Conservation (phyloP, 2,797 vertebrate species). For the Thripadectes ignobilis region DNA sequence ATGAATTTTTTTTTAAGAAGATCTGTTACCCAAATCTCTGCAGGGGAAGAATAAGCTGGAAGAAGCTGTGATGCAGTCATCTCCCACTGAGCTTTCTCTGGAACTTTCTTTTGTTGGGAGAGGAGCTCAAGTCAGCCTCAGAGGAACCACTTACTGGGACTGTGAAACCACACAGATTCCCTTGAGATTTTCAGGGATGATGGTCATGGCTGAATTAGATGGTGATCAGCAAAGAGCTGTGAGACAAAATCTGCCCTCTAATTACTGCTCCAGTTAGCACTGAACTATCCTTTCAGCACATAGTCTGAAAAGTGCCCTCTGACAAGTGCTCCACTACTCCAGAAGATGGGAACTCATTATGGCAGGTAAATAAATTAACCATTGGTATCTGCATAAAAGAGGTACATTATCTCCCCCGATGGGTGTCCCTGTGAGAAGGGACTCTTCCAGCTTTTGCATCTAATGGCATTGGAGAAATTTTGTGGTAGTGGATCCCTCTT, state of each 20-base stretch:
- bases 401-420: not conserved
- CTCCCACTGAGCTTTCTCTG: not conserved
- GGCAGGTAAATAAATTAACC: not conserved
- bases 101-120: constrained; percentile 33
- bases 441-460: not conserved
- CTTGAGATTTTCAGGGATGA: not conserved
- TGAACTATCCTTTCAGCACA: not conserved
- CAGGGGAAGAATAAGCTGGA: constrained; percentile 20
- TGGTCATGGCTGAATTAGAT: not conserved
- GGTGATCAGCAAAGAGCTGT: not conserved
- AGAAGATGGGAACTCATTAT: not conserved
- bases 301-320: not conserved
- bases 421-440: not conserved
- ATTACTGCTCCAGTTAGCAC: not conserved
- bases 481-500: not conserved
- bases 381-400: not conserved
- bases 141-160: not conserved
- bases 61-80: not conserved
- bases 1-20: not conserved
- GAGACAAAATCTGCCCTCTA: not conserved
- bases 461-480: not conserved
- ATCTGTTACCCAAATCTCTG: not conserved
- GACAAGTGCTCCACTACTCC: not conserved
- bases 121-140: not conserved
- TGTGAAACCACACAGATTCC: constrained; percentile 3